Evolutionary conservation across 2,797 vertebrate species (phyloP).

Genomic region (Falco columbarius): DNA sequence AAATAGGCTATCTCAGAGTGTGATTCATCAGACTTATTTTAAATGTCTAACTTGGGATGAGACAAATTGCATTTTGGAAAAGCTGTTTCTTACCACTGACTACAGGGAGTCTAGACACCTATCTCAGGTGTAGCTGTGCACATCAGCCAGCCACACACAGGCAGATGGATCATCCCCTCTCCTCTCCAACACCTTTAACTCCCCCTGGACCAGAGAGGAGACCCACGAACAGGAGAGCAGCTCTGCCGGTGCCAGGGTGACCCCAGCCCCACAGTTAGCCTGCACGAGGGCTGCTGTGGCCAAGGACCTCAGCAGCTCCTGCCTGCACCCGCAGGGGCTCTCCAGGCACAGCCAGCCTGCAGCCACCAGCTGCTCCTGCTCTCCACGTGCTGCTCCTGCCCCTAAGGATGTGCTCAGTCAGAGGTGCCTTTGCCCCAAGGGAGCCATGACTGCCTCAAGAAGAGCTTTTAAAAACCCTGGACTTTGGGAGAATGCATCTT

Average conservation of each 20-base stretch:
- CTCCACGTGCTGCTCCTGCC: not conserved
- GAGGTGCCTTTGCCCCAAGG: not conserved
- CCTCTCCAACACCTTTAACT: fast-evolving
- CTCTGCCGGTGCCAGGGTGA: fast-evolving
- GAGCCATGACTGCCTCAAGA: not conserved
- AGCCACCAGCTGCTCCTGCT: not conserved
- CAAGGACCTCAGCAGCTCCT: not conserved
- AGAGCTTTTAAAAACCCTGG: not conserved
- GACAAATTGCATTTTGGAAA: not conserved
- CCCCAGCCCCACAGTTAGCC: fast-evolving
- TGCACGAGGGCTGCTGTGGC: not conserved
- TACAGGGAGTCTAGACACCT: not conserved
- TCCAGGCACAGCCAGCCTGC: not conserved
- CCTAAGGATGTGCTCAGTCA: fast-evolving
- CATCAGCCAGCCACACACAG: not conserved
- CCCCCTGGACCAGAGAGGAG: fast-evolving
- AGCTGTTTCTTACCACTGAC: not conserved
- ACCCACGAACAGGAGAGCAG: fast-evolving
- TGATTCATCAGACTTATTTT: slow-evolving; percentile 31
- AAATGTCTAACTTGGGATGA: not conserved
- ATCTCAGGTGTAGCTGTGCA: not conserved
- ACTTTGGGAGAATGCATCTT: fast-evolving
- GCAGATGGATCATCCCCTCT: not conserved
- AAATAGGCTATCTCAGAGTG: not conserved
- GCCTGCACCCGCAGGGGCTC: not conserved